These are phyloP conservation scores for Parazoanthus darwini DNA, from an alignment of 92 coral and sea anemone species.

Conservation along the genomic window DNA sequence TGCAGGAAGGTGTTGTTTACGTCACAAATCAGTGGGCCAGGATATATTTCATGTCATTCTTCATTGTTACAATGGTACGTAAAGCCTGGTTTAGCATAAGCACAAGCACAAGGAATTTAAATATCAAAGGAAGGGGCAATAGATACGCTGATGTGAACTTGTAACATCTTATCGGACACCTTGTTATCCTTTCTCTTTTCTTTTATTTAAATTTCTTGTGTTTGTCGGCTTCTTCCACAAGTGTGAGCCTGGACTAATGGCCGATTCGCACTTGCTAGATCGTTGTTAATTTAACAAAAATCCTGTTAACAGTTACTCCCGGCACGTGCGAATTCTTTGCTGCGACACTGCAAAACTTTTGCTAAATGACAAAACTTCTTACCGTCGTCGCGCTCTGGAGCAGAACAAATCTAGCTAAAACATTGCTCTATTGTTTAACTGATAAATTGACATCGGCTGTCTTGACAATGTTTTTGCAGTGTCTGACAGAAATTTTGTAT, in stretches of 20 bases:
- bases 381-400: slow-evolving; percentile 11
- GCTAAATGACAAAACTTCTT: slow-evolving; percentile 4
- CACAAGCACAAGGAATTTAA: too few relatives aligned
- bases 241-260: too few relatives aligned
- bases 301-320: slow-evolving; percentile 13
- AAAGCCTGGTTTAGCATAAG: too few relatives aligned
- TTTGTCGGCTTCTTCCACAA: too few relatives aligned
- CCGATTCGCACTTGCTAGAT: slow-evolving; percentile 5
- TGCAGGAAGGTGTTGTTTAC: slow-evolving; percentile 90
- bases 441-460: slow-evolving; percentile 20
- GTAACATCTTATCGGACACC: too few relatives aligned
- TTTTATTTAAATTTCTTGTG: too few relatives aligned
- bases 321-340: slow-evolving; percentile 16
- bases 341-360: slow-evolving; percentile 16
- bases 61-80: slow-evolving; percentile 90
- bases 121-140: too few relatives aligned
- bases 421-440: neutral
- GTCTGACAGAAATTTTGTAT: neutral
- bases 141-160: too few relatives aligned
- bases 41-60: slow-evolving; percentile 89
- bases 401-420: slow-evolving; percentile 2
- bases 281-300: slow-evolving; percentile 5
- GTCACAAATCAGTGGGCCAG: slow-evolving; percentile 94
- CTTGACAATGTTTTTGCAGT: slow-evolving; percentile 12
- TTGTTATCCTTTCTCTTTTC: too few relatives aligned